Percentiles rank a stretch among this genome's conserved stretches.
Evolutionary conservation across 1,140 invertebrate genomes (phyloP).

Genomic region (Pseudachorutes palmiensis): DNA sequence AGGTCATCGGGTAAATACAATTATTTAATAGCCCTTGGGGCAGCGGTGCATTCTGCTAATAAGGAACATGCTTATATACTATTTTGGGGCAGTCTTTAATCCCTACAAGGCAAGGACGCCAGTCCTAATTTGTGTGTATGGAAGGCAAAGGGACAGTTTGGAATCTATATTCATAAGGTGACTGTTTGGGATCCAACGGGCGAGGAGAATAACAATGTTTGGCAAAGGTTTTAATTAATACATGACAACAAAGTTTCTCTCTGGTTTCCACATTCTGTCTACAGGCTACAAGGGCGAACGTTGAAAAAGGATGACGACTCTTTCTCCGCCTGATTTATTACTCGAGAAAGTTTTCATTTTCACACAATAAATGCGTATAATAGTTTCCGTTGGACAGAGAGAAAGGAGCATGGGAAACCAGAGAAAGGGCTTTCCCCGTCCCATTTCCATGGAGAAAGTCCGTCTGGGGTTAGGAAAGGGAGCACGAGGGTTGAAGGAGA

Average conservation of each 20-base stretch:
- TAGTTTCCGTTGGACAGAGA: not conserved
- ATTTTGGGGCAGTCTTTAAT: too few relatives aligned
- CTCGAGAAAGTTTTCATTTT: conserved; percentile 13
- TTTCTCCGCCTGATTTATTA: conserved; percentile 33
- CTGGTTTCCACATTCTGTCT: not conserved
- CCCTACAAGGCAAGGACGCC: too few relatives aligned
- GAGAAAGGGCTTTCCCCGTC: too few relatives aligned
- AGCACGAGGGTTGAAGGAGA: not conserved
- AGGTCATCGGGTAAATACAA: conserved; percentile 28
- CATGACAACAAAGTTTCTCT: conserved; percentile 38
- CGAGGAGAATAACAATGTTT: conserved; percentile 37
- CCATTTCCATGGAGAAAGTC: too few relatives aligned
- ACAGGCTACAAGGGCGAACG: not conserved
- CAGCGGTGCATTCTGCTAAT: too few relatives aligned
- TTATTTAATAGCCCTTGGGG: too few relatives aligned
- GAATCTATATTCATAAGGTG: conserved; percentile 33
- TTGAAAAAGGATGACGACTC: conserved; percentile 8
- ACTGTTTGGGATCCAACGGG: conserved; percentile 5
- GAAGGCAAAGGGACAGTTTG: conserved; percentile 10
- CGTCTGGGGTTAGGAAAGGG: too few relatives aligned
- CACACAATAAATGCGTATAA: conserved; percentile 4
- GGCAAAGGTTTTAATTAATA: conserved; percentile 38
- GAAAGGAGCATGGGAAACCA: not conserved
- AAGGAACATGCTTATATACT: too few relatives aligned
- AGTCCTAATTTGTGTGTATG: too few relatives aligned